Evolutionary conservation across 2,888 invertebrate genomes (phyloP), one percentile per base, ranked within the genome.

Genomic region (Keiferia lycopersicella): DNA sequence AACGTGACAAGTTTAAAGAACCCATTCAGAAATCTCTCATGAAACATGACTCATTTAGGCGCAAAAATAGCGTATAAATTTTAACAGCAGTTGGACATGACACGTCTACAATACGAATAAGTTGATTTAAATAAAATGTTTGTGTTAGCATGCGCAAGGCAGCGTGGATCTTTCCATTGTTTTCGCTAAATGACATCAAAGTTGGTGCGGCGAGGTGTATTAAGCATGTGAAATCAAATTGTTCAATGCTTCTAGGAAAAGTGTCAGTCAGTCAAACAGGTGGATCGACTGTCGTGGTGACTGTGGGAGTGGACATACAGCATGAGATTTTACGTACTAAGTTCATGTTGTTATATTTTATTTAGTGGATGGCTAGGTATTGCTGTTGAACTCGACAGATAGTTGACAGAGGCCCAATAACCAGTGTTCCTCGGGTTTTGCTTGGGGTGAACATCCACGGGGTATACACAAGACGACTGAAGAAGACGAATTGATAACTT

Each of bases 161-260:
- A 68, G 75, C 77, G 68, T 75, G 81, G 72, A 83, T 88, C 85
- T 89, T 87, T 86, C 90, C 90, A 91, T 91, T 91, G 91, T 91
- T 86, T 90, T 88, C 86, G 88, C 90, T 91, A 91, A 91, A 91
- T 87, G 90, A 90, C 91, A 87, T 91, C 91, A 90, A 91, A 91
- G 89, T 87, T 87, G 86, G 84, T 80, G 82, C 85, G 86, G 83
- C 83, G 78, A 79, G 75, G 75, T 82, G 81, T 84, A 84, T 84
- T 86, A 82, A 86, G 86, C 82, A 88, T 86, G 86, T 79, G 85
- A 88, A 88, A 81, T 84, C 83, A 87, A 86, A 84, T 76, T 78
- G 80, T 81, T 73, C 69, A 71, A 71, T 20, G 71, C 70, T 89
- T 88, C 88, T 81, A 69, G 83, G 89, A 88, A 88, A 67, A 66